phyloP scores from a whole-genome alignment of 92 coral and sea anemone species.

The Isaurus tuberculatus region DNA sequence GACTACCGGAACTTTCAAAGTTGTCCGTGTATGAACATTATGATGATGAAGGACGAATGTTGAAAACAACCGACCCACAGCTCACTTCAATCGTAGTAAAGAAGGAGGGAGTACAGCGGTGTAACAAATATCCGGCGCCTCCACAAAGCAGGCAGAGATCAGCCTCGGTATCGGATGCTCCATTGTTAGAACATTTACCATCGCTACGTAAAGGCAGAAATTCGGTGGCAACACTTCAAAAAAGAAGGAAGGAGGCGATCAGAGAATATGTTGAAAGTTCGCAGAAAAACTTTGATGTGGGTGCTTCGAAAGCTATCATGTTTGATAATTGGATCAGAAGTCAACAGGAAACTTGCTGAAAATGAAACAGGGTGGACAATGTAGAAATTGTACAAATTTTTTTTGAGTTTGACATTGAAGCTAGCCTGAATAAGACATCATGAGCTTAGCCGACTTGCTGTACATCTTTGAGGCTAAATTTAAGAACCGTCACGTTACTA shows the following conservation, averaged over 20 bases:
- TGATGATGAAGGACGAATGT: not conserved
- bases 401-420: not conserved
- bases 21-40: not conserved
- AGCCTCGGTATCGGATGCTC: not conserved
- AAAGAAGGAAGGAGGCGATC: slow-evolving; percentile 9
- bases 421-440: not conserved
- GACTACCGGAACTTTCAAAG: slow-evolving; percentile 29
- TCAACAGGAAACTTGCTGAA: not conserved
- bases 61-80: not conserved
- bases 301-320: slow-evolving; percentile 30
- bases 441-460: not conserved
- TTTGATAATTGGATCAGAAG: slow-evolving; percentile 29
- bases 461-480: not conserved
- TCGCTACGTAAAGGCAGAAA: not conserved
- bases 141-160: slow-evolving; percentile 2
- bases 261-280: slow-evolving; percentile 31
- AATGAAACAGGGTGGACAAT: not conserved
- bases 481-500: too few relatives aligned
- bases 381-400: not conserved
- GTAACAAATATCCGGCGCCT: slow-evolving; percentile 14
- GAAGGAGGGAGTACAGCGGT: not conserved
- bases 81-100: not conserved
- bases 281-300: slow-evolving; percentile 13
- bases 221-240: not conserved
- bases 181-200: slow-evolving; percentile 9